Base-by-base conservation (phyloP, 2,888 invertebrate species). In the Hydroisotoma schaefferi region DNA sequence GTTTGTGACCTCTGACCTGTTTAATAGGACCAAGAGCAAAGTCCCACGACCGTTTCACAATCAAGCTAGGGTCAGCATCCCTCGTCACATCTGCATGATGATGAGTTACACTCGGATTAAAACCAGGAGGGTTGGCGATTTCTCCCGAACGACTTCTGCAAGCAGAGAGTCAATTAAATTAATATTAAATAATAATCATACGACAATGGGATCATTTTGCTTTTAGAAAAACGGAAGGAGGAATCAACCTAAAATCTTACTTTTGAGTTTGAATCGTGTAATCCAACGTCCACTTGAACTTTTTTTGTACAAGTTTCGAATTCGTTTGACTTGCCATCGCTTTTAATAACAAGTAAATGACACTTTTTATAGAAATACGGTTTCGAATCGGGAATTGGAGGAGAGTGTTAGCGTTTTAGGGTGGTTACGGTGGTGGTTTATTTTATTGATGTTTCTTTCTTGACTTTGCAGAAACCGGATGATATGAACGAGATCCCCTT, bases 11-110 rank as follows among this genome's bases (percentile, higher is more conserved):
- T 55, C 47, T 12, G 69, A 91, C 91, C 80, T 92, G 95, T 77
- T 97, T 97, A 29, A 98, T 77, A 2, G 98, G 97, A 0, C 90
- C 94, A 20, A 97, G 78, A 0, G 97, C 97, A 54, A 97, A 83
- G 76, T 98, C 97, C 97, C 97, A 98, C 53, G 95, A 88, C 76
- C 94, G 92, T 76, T 94, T 95, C 8, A 91, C 90, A 69, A 94
- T 86, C 55, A 94, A 80, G 77, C 87, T 88, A 0, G 88, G 85
- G 76, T 91, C 90, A 0, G 85, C 83, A 74, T 94, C 93, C 76
- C 86, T 86, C 0, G 87, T 85, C 4, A 86, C 84, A 80, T 93
- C 93, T 2, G 83, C 84, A 72, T 87, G 87, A 73, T 82, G 85
- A 47, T 87, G 83, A 59, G 84, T 83, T 2, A 85, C 82, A 57